phyloP scores from a whole-genome alignment of 2,113 vertebrate genomes.

The Pterocles burchelli region DNA sequence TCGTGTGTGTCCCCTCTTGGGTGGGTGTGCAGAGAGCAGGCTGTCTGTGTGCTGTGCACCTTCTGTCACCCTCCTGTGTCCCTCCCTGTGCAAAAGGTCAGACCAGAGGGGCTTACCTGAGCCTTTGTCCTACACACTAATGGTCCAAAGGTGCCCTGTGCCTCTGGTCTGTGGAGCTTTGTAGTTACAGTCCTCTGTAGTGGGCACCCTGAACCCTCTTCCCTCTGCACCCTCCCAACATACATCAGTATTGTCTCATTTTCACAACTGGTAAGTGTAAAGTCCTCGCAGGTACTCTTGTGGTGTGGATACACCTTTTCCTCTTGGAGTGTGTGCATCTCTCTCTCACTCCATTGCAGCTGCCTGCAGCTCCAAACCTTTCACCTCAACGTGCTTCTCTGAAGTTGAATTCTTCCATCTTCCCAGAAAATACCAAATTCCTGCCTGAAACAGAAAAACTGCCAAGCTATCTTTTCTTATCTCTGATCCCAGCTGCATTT shows the following conservation, averaged over 20 bases:
- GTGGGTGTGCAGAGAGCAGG: not conserved
- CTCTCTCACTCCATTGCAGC: not conserved
- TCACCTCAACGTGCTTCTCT: not conserved
- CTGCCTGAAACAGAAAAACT: not conserved
- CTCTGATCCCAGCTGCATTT: not conserved
- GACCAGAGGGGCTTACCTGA: not conserved
- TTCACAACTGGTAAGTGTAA: not conserved
- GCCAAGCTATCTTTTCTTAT: not conserved
- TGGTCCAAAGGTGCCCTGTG: not conserved
- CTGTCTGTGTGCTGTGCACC: not conserved
- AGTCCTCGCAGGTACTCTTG: not conserved
- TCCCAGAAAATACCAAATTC: not conserved
- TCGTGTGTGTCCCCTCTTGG: accelerated
- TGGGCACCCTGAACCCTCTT: not conserved
- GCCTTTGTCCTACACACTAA: not conserved
- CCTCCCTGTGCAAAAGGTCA: not conserved
- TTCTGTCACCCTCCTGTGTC: not conserved
- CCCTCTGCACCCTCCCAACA: not conserved
- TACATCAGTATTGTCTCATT: not conserved
- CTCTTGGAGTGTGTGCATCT: not conserved
- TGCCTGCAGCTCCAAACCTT: not conserved
- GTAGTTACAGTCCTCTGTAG: not conserved
- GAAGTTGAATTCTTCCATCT: not conserved
- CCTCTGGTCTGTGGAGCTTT: not conserved
- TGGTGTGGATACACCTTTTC: not conserved